phyloP scores from a whole-genome alignment of 2,797 vertebrate species.

The Catostomus latipinnis region DNA sequence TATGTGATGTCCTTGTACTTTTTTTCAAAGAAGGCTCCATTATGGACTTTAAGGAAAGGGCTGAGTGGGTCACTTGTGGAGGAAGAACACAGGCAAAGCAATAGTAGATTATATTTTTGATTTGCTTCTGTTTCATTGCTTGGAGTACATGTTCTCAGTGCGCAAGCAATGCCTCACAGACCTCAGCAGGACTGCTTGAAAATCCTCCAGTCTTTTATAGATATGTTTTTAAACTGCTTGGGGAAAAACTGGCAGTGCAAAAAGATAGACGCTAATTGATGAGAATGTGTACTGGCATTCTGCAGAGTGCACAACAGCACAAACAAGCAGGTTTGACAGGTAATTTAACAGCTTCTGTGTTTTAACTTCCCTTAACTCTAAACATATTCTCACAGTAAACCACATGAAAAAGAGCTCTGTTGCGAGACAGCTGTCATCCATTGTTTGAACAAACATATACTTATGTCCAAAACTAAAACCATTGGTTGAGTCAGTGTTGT shows the following conservation, averaged over 20 bases:
- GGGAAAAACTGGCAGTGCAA: conserved; percentile 7
- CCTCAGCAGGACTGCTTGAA: conserved; percentile 14
- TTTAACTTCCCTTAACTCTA: conserved; percentile 63
- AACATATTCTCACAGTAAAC: conserved; percentile 49
- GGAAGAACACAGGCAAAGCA: background rate
- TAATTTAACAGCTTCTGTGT: conserved; percentile 70
- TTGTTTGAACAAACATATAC: too few relatives aligned
- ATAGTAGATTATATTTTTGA: background rate
- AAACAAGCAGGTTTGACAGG: conserved; percentile 62
- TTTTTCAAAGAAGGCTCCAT: conserved; percentile 2
- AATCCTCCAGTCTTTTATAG: background rate
- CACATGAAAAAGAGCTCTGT: conserved; percentile 37
- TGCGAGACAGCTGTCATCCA: too few relatives aligned
- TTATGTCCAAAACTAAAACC: too few relatives aligned
- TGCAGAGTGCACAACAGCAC: conserved; percentile 46
- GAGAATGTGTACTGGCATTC: conserved; percentile 46
- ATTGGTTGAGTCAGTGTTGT: too few relatives aligned
- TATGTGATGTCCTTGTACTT: background rate
- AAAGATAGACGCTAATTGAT: conserved; percentile 50
- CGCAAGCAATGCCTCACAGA: background rate
- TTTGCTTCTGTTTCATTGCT: background rate
- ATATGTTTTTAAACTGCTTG: conserved; percentile 41
- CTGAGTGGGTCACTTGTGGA: background rate
- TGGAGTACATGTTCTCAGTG: background rate
- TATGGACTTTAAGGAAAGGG: background rate